Evolutionary conservation across 2,888 invertebrate genomes (phyloP).

Genomic region (Arge pagana): DNA sequence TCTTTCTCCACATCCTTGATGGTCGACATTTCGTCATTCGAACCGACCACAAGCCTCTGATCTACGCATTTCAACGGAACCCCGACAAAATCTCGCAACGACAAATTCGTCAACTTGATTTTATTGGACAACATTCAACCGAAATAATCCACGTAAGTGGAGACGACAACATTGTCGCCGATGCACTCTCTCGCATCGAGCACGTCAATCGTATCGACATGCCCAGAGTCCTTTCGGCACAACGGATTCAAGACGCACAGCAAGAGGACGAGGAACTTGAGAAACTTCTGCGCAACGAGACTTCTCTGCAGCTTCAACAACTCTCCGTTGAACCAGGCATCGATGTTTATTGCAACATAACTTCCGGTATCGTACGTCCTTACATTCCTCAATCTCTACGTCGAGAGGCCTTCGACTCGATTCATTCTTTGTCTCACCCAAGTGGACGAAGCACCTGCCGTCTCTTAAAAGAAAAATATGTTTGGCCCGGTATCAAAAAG

Average conservation of each 20-base stretch:
- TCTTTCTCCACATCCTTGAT: conserved; percentile 2
- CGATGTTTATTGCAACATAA: conserved; percentile 30
- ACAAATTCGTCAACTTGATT: conserved; percentile 2
- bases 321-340: background rate
- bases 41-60: conserved; percentile 21
- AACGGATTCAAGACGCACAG: background rate
- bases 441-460: background rate
- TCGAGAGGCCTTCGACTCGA: conserved; percentile 20
- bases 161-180: conserved; percentile 21
- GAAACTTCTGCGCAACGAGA: background rate
- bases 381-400: conserved; percentile 31
- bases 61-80: conserved; percentile 9
- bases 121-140: conserved; percentile 11
- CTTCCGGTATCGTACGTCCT: conserved; percentile 26
- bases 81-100: background rate
- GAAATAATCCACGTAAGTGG: conserved; percentile 9
- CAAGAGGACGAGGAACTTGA: conserved; percentile 4
- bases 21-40: conserved; percentile 3
- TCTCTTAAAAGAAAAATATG: background rate
- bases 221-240: background rate
- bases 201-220: background rate
- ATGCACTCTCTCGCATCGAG: conserved; percentile 11
- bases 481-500: background rate
- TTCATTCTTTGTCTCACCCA: background rate
- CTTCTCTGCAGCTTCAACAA: background rate